Percentiles rank a stretch among this genome's conserved stretches.
Conservation (phyloP, 2,888 invertebrate genomes). For the Apeira syringaria region DNA sequence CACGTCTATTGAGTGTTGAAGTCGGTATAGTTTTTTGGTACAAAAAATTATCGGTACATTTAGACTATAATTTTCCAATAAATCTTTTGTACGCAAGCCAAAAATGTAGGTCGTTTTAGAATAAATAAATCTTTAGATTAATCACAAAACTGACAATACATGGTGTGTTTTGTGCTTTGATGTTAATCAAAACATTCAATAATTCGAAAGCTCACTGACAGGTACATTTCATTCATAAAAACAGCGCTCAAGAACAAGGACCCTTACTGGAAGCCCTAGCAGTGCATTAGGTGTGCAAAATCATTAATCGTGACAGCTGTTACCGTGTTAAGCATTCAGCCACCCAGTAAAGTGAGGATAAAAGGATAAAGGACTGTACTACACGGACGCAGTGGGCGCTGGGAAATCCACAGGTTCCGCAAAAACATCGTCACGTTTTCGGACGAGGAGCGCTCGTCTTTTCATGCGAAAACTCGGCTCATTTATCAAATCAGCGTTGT, state of each 20-base stretch:
- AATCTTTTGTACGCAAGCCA: too few relatives aligned
- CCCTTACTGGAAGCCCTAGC: neutral
- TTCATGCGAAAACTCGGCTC: conserved; percentile 67
- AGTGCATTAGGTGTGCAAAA: conserved; percentile 21
- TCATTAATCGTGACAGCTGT: conserved; percentile 24
- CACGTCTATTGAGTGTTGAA: too few relatives aligned
- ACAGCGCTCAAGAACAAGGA: conserved; percentile 6
- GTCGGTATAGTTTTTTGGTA: too few relatives aligned
- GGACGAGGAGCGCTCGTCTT: conserved; percentile 58
- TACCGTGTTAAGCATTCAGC: conserved; percentile 31
- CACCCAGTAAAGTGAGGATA: conserved; percentile 31
- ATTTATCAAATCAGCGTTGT: conserved; percentile 77
- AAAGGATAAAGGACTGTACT: conserved; percentile 47
- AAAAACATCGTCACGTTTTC: conserved; percentile 55
- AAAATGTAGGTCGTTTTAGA: too few relatives aligned
- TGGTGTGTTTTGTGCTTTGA: too few relatives aligned
- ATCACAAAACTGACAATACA: too few relatives aligned
- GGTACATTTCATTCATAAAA: conserved; percentile 10
- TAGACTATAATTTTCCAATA: too few relatives aligned
- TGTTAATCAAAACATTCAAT: too few relatives aligned
- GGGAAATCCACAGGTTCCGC: conserved; percentile 52
- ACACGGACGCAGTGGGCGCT: conserved; percentile 46
- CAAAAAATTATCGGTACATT: too few relatives aligned
- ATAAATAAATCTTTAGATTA: too few relatives aligned
- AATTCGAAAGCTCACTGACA: too few relatives aligned